Evolutionary conservation across 2,113 vertebrate species (phyloP).

Genomic region (Erpornis zantholeuca): DNA sequence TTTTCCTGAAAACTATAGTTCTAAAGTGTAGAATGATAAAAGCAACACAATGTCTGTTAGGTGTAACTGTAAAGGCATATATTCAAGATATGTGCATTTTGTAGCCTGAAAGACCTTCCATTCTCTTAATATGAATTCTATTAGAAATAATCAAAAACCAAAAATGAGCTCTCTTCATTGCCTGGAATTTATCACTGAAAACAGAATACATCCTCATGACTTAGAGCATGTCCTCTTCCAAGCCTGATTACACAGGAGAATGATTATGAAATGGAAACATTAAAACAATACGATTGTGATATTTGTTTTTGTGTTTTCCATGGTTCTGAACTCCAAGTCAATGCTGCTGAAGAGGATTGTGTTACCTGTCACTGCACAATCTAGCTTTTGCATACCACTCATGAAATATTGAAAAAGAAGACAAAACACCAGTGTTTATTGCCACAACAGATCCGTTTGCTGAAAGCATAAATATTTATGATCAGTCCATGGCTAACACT

Average conservation of each 20-base stretch:
- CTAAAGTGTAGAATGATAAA: background rate
- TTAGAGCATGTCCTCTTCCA: background rate
- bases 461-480: constrained; percentile 42
- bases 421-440: background rate
- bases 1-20: background rate
- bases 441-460: background rate
- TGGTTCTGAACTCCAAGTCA: background rate
- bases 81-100: background rate
- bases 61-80: background rate
- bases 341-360: background rate
- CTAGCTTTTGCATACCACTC: background rate
- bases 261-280: background rate
- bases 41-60: background rate
- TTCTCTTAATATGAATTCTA: background rate
- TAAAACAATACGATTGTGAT: background rate
- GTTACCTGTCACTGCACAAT: background rate
- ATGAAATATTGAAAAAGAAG: constrained; percentile 32
- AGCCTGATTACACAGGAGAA: background rate
- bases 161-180: background rate
- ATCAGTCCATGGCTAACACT: background rate
- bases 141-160: background rate
- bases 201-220: background rate
- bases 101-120: background rate
- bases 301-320: background rate
- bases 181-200: background rate